Conservation (phyloP, 2,888 invertebrate genomes). For the Microctonus aethiopoides region DNA sequence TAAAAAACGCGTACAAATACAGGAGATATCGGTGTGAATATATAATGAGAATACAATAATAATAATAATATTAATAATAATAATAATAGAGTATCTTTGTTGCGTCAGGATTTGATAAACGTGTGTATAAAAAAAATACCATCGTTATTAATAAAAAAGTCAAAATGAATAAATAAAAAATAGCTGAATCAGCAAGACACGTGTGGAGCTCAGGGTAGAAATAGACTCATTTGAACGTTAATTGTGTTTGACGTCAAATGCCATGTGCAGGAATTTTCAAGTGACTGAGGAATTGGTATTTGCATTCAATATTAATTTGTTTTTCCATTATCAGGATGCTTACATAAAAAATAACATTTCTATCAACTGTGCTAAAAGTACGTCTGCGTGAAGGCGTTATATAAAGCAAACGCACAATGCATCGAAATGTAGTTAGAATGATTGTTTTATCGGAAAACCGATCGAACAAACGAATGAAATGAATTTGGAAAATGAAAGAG, state of each 20-base stretch:
- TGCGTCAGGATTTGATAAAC: constrained; percentile 26
- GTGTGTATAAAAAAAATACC: not conserved
- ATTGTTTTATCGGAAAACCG: constrained; percentile 13
- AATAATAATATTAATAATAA: no score
- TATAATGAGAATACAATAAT: not conserved
- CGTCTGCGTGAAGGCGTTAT: constrained; percentile 8
- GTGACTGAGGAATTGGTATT: constrained; percentile 32
- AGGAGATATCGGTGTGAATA: constrained; percentile 88
- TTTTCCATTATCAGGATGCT: constrained; percentile 7
- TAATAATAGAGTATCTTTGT: no score
- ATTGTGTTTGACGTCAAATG: constrained; percentile 20
- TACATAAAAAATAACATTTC: not conserved
- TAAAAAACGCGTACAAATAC: constrained; percentile 92
- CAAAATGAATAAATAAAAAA: no score
- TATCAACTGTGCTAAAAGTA: not conserved
- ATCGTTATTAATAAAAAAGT: not conserved
- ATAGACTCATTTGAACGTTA: constrained; percentile 10
- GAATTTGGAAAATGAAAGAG: not conserved
- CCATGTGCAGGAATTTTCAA: constrained; percentile 33
- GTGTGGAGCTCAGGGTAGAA: constrained; percentile 3
- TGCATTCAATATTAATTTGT: not conserved
- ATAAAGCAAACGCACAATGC: constrained; percentile 39
- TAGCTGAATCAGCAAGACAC: not conserved
- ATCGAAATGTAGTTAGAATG: constrained; percentile 35
- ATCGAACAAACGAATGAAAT: not conserved